Base-by-base conservation (phyloP, 2,113 vertebrate genomes). In the Dolichallabes microphthalmus region DNA sequence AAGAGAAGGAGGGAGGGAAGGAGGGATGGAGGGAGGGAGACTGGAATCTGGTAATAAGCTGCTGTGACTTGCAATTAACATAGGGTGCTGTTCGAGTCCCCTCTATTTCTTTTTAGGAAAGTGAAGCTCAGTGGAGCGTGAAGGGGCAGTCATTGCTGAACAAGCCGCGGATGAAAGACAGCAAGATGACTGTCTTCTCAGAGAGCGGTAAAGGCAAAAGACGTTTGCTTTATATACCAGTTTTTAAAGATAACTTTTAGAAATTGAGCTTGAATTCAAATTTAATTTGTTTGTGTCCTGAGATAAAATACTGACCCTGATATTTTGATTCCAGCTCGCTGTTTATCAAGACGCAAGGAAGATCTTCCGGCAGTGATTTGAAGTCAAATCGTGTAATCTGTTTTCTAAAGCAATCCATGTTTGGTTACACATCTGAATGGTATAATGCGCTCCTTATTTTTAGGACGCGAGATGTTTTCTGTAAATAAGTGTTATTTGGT, bases 101-200 rank as follows among this genome's bases (percentile, higher is more conserved):
- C 71, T 86, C 85, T 55, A 86, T 82, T 88, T 86, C 87, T 82
- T 88, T 89, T 87, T 78, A 80, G 80, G 68, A 88, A 82, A 86
- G 85, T 88, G 85, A 68, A 88, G 87, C 61, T 85, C 78, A 86
- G 55, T 81, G 83, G 79, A 85, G 88, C 85, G 86, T 86, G 75
- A 87, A 89, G 87, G 30, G 30, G 35, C 87, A 80, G 88, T 85
- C 57, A 45, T 52, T 52, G 79, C 82, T 85, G 86, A 76, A 61
- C 57, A 83, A 81, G 84, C 78, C 82, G 87, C 20, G 60, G 77
- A 63, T 85, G 71, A 58, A 69, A 89, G 79, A 84, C 45, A 85
- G 39, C 14, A 75, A 87, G 64, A 87, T 39, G 45, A 60, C 66
- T 53, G 30, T 58, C 80, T 80, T 68, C 45, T 88, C 63, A 69